These are phyloP conservation scores for Callithrix jacchus DNA, from an alignment of 2,113 vertebrate species.

Conservation along the genomic window DNA sequence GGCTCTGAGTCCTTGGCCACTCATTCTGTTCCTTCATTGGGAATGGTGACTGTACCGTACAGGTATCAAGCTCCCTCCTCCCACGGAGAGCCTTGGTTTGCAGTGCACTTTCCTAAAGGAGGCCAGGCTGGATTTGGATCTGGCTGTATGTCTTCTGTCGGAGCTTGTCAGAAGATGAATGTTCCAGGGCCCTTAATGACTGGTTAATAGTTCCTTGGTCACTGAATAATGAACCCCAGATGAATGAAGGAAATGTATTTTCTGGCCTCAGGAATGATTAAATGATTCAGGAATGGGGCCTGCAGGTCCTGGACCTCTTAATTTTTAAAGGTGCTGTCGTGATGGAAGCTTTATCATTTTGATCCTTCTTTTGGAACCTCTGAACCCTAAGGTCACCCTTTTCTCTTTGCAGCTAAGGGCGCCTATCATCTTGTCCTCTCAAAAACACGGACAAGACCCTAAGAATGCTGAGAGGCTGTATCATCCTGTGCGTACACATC, in stretches of 20 bases:
- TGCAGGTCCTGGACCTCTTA: background rate
- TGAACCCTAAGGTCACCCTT: background rate
- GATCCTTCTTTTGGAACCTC: background rate
- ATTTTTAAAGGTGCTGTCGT: constrained; percentile 23
- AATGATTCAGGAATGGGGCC: background rate
- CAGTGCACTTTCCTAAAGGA: background rate
- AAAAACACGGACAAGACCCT: background rate
- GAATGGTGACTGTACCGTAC: rapidly evolving
- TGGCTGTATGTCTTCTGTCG: background rate
- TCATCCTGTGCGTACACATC: rapidly evolving
- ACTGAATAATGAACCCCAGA: constrained; percentile 32
- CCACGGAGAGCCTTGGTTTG: background rate
- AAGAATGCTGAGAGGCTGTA: background rate
- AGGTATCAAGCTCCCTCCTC: background rate
- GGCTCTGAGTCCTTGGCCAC: background rate
- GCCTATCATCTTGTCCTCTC: background rate
- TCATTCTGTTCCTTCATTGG: background rate
- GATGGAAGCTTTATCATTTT: constrained; percentile 12
- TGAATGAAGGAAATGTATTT: constrained; percentile 16
- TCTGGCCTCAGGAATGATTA: constrained; percentile 46
- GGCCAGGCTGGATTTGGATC: background rate
- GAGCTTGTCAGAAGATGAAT: constrained; percentile 47
- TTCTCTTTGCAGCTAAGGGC: background rate
- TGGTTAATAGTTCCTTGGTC: constrained; percentile 33
- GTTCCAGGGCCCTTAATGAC: background rate